These are phyloP conservation scores for Neoaliturus tenellus DNA, from an alignment of 2,888 invertebrate genomes.

Conservation along the genomic window DNA sequence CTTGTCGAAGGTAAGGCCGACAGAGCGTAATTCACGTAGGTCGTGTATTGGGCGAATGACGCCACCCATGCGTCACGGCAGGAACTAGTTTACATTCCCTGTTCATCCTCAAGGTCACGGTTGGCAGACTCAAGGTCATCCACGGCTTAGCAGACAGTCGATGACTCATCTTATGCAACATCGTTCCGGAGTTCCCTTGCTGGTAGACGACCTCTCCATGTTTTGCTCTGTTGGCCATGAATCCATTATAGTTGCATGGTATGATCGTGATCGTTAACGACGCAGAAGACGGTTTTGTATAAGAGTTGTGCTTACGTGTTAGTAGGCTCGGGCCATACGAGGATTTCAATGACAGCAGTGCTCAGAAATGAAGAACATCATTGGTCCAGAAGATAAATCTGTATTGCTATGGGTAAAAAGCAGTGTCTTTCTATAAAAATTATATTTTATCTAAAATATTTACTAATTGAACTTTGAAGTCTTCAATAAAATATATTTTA, in stretches of 20 bases:
- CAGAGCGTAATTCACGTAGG: constrained; percentile 4
- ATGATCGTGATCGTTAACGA: not conserved
- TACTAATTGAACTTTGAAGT: too few species aligned
- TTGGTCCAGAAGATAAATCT: too few species aligned
- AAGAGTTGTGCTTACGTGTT: too few species aligned
- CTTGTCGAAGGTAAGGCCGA: constrained; percentile 7
- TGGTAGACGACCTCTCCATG: not conserved
- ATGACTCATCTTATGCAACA: constrained; percentile 44
- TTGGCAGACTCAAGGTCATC: constrained; percentile 38
- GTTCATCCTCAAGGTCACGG: constrained; percentile 47
- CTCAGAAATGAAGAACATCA: too few species aligned
- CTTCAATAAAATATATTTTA: too few species aligned
- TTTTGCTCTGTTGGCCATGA: constrained; percentile 21
- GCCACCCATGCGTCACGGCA: constrained; percentile 35
- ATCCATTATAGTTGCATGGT: not conserved
- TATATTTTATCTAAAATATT: too few species aligned
- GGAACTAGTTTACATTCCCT: constrained; percentile 53
- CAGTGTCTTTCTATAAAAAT: too few species aligned
- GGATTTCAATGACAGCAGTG: too few species aligned
- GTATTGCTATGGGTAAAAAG: too few species aligned
- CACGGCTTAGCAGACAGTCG: constrained; percentile 33
- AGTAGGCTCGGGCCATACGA: too few species aligned
- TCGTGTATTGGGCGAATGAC: constrained; percentile 22
- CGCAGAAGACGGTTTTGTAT: not conserved
- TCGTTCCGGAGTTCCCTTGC: not conserved